Evolutionary conservation across 2,888 invertebrate species (phyloP).

Genomic region (Ormia ochracea): DNA sequence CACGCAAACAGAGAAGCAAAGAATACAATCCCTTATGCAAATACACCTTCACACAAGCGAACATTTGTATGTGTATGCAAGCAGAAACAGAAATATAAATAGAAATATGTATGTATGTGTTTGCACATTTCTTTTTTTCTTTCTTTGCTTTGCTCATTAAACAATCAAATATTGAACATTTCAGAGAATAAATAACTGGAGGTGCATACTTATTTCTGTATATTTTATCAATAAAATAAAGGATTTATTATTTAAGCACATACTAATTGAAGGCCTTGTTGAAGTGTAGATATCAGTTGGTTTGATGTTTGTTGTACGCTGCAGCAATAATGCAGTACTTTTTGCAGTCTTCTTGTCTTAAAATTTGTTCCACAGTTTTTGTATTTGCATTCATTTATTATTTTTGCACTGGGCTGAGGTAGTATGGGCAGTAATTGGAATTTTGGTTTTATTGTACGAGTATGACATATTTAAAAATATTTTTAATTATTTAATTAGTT

Average conservation of each 20-base stretch:
- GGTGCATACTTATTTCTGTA: not conserved
- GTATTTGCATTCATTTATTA: not conserved
- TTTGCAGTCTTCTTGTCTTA: conserved; percentile 2
- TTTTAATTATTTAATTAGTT: not conserved
- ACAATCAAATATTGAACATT: not conserved
- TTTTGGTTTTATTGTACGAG: conserved; percentile 28
- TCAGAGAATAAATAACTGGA: not conserved
- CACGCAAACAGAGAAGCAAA: conserved; percentile 35
- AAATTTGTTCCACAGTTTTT: not conserved
- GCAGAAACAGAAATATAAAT: too few relatives aligned
- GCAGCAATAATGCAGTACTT: conserved; percentile 48
- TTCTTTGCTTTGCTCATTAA: not conserved
- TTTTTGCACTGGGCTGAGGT: conserved; percentile 31
- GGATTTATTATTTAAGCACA: conserved; percentile 9
- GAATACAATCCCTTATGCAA: conserved; percentile 14
- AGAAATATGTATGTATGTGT: too few relatives aligned
- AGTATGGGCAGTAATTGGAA: conserved; percentile 19
- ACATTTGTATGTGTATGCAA: too few relatives aligned
- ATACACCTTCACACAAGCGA: too few relatives aligned
- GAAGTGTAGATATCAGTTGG: not conserved
- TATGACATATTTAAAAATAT: too few relatives aligned
- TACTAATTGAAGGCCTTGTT: conserved; percentile 30
- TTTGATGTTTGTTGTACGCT: conserved; percentile 7
- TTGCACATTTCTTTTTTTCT: not conserved
- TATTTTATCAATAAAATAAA: too few relatives aligned